Conservation (phyloP, 2,113 vertebrate species). For the Paradoxurus hermaphroditus region DNA sequence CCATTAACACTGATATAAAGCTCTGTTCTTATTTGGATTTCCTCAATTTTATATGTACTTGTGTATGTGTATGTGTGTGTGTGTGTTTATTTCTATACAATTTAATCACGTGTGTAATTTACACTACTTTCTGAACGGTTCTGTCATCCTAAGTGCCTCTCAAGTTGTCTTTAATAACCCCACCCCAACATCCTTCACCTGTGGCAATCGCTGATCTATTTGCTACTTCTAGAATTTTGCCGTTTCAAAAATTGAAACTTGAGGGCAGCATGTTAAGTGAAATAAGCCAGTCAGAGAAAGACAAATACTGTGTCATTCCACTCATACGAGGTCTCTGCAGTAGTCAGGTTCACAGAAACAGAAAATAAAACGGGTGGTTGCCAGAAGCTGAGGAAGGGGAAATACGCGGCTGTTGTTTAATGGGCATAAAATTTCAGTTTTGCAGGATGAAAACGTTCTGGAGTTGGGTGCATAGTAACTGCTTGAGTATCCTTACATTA, state of each 20-base stretch:
- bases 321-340: fast-evolving
- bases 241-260: background rate
- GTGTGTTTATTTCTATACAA: background rate
- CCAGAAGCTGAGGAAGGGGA: background rate
- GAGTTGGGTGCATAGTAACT: no score
- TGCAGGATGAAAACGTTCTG: background rate
- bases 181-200: background rate
- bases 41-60: background rate
- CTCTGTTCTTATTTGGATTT: background rate
- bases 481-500: background rate
- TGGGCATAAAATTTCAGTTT: background rate
- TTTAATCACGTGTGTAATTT: background rate
- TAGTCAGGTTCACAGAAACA: background rate
- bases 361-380: background rate
- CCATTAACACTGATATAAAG: background rate
- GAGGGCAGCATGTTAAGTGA: background rate
- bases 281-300: background rate
- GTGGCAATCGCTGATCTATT: background rate
- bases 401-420: background rate
- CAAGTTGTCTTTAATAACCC: background rate
- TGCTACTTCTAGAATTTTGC: background rate
- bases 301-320: background rate
- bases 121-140: background rate
- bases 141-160: background rate
- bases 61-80: background rate